Base-by-base conservation (phyloP, 2,888 invertebrate genomes). In the Drosophila kuntzei region DNA sequence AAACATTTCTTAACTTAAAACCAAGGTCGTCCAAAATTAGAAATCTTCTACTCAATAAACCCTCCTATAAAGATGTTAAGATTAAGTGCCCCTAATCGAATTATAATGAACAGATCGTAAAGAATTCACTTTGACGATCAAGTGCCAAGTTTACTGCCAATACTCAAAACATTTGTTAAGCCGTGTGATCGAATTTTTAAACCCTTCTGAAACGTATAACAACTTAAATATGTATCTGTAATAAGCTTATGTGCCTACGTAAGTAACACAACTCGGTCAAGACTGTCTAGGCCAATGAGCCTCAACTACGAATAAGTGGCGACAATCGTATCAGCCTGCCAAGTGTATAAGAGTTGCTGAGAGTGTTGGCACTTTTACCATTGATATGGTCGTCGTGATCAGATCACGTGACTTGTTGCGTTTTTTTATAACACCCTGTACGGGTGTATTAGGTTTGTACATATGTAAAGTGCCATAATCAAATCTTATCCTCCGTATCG, bases 21-120 rank as follows among this genome's bases (percentile, higher is more conserved):
- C 22, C 46, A 65, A 47, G 66, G 53, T 27, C n/a, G 44, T 59
- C 20, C 34, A 44, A 59, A 67, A 47, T 73, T 51, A 63, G 54
- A 63, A 54, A 37, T 59, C 27, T 25, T 25, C 11, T 16, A 20
- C 41, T 57, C 36, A 29, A 64, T 67, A 47, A 63, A 37, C 53
- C 46, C 63, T 18, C 46, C 27, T 41, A 76, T 72, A 72, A 76
- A 76, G 60, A 67, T 61, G 44, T 71, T 64, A 36, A 76, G 77
- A 77, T 68, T 68, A 64, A 47, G 12, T 9, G 4, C 20, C 8
- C 50, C 16, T 67, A 76, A 71, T 71, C 72, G 54, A 14, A 50
- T 47, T 58, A 47, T 63, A 67, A 75, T 71, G 18, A 44, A 36
- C 11, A n/a, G 44, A 72, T 67, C 27, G 27, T 62, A 59, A 62